Conservation (phyloP, 2,888 invertebrate genomes). For the Blastobasis adustella region DNA sequence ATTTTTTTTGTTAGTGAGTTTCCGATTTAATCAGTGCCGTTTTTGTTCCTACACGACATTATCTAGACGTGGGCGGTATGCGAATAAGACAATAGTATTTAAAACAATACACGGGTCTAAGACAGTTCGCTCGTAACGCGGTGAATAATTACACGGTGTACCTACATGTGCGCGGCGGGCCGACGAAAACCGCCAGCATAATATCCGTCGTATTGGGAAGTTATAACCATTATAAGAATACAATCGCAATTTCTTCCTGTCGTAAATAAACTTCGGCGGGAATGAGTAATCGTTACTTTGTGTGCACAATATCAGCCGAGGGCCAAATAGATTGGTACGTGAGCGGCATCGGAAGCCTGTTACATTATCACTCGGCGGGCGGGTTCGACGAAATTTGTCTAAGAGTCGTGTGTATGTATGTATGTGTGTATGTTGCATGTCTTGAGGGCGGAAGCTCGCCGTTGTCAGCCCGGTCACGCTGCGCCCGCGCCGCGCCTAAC, state of each 20-base stretch:
- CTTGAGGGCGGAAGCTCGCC: conserved; percentile 48
- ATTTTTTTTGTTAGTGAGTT: too few species aligned
- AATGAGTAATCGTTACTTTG: conserved; percentile 68
- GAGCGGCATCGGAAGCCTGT: conserved; percentile 38
- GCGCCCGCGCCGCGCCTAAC: conserved; percentile 56
- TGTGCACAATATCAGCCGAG: conserved; percentile 62
- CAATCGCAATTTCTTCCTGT: conserved; percentile 73
- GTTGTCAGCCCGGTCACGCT: conserved; percentile 64
- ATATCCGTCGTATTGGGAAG: conserved; percentile 48
- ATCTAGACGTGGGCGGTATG: too few species aligned
- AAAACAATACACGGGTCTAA: too few species aligned
- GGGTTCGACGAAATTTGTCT: conserved; percentile 51
- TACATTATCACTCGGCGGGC: conserved; percentile 23
- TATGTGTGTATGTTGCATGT: conserved; percentile 21
- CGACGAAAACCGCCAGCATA: conserved; percentile 21
- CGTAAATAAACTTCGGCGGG: conserved; percentile 64
- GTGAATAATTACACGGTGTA: too few species aligned
- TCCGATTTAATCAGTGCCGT: too few species aligned
- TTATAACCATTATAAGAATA: conserved; percentile 66
- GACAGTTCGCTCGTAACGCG: too few species aligned
- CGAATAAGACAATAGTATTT: too few species aligned
- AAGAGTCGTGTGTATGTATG: conserved; percentile 42
- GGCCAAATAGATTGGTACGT: conserved; percentile 68
- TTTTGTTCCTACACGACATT: too few species aligned
- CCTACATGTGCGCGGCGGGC: not conserved